Evolutionary conservation across 2,797 vertebrate species (phyloP).

Genomic region (Artibeus jamaicensis): DNA sequence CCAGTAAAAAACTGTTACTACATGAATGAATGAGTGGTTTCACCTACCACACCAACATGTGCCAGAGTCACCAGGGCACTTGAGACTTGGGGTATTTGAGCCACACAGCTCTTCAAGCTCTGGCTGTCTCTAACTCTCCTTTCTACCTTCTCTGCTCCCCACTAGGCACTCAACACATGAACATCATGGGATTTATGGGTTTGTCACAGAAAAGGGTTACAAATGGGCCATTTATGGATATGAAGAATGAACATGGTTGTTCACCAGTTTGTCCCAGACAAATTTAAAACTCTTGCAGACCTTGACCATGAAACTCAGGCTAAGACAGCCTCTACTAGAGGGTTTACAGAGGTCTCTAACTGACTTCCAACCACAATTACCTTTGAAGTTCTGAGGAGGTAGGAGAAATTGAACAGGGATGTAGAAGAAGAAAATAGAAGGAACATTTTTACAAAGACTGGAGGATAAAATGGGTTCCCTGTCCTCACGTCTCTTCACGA

Average conservation of each 20-base stretch:
- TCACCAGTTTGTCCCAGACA: neutral
- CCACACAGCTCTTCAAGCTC: neutral
- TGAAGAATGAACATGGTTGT: neutral
- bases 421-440: neutral
- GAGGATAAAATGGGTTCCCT: neutral
- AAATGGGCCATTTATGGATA: neutral
- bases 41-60: neutral
- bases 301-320: neutral
- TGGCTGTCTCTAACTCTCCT: neutral
- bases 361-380: neutral
- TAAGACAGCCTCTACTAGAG: neutral
- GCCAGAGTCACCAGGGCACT: neutral
- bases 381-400: neutral
- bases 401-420: neutral
- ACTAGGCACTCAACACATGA: neutral
- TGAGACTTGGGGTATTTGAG: neutral
- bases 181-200: neutral
- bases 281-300: neutral
- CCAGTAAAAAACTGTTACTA: neutral
- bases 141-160: neutral
- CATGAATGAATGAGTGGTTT: neutral
- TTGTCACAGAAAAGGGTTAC: neutral
- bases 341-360: neutral
- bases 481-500: neutral
- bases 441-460: neutral